Base-by-base conservation (phyloP, 2,888 invertebrate species). In the Macrosiphum euphorbiae region DNA sequence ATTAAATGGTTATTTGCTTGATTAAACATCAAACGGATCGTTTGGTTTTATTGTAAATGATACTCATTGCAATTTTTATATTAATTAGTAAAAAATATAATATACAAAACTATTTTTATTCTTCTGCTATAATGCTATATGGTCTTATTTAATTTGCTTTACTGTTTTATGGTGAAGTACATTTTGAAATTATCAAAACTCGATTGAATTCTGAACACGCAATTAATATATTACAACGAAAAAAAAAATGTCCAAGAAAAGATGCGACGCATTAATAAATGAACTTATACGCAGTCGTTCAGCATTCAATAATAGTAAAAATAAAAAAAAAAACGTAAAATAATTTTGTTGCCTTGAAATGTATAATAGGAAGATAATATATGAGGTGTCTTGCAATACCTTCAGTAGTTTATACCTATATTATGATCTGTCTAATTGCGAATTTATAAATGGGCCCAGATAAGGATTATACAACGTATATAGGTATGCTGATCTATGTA, bases 301-400 rank as follows among this genome's bases (percentile, higher is more conserved):
- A n/a, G n/a, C n/a, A 8, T 13, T n/a, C n/a, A 67, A 35, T 78
- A 20, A 78, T 44, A 85, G 26, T 85, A 11, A n/a, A 35, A n/a
- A 52, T n/a, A n/a, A 78, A 16, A 20, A 86, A 52, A 50, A 87
- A 50, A 47, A 28, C 13, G 47, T 47, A 52, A 87, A 87, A 87
- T n/a, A 52, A 50, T 87, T 50, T n/a, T n/a, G 44, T 87, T 35
- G 50, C n/a, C 50, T 87, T 87, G 87, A 87, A 87, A 87, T 85
- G 5, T 28, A 44, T 47, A 35, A 20, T 35, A 78, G 13, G 16
- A n/a, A n/a, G n/a, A n/a, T n/a, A n/a, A n/a, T 58, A 58, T 16
- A 47, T 3, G 35, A n/a, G 50, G 50, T 87, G 50, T 52, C 52
- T 3, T n/a, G 35, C 52, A 52, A 47, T n/a, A 52, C 8, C 16